phyloP scores from a whole-genome alignment of 1,140 invertebrate genomes.

The Propsilocerus akamusi region DNA sequence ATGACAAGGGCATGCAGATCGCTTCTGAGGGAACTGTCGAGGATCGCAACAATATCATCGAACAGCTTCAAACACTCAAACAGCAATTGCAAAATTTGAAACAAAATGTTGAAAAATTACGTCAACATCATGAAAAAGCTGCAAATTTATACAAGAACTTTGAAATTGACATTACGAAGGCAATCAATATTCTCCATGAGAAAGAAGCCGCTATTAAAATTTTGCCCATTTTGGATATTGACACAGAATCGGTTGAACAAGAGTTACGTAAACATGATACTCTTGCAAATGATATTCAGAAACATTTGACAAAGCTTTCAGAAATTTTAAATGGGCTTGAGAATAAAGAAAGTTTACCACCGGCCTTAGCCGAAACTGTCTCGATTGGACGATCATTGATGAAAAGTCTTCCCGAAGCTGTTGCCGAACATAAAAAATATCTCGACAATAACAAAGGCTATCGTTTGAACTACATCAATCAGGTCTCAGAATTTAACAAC shows the following conservation, averaged over 20 bases:
- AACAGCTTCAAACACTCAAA: constrained; percentile 70
- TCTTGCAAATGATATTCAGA: constrained; percentile 47
- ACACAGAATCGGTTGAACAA: constrained; percentile 56
- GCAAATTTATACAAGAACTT: constrained; percentile 74
- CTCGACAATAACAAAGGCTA: constrained; percentile 60
- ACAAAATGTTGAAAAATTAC: constrained; percentile 63
- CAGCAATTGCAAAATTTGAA: constrained; percentile 61
- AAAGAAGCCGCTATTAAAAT: constrained; percentile 70
- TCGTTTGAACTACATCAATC: constrained; percentile 46
- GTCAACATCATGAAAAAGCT: constrained; percentile 68
- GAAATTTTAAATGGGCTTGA: constrained; percentile 46
- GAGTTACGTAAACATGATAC: constrained; percentile 62
- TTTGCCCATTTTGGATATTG: constrained; percentile 58
- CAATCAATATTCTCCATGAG: constrained; percentile 65
- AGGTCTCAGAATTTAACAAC: constrained; percentile 56
- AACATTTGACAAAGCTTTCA: constrained; percentile 46
- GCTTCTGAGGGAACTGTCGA: constrained; percentile 68
- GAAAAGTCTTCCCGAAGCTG: constrained; percentile 54
- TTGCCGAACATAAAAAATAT: constrained; percentile 61
- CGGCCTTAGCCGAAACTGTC: constrained; percentile 58
- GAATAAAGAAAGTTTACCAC: constrained; percentile 55
- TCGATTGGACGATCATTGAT: constrained; percentile 62
- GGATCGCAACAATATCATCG: constrained; percentile 71
- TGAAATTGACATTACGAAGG: constrained; percentile 56
- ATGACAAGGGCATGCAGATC: constrained; percentile 82